Base-by-base conservation (phyloP, 2,113 vertebrate genomes). In the Limnothrissa miodon region DNA sequence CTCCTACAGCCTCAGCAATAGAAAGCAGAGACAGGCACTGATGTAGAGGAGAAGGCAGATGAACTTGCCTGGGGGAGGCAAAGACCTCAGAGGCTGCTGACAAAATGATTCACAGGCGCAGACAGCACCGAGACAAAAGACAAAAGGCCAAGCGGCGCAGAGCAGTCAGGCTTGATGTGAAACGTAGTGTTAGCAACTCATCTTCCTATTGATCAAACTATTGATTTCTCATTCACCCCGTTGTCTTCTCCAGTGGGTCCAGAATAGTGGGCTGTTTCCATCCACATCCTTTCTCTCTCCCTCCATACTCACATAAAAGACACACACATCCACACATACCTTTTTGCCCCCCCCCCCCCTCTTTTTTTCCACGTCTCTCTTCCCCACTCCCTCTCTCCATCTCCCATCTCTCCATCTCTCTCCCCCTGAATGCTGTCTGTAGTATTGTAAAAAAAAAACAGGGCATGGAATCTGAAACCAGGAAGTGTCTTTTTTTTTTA, bases 11-110 rank as follows among this genome's bases (percentile, higher is more conserved):
- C 21, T 56, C 51, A 21, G 51, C 21, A 19, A 23, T 56, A 8
- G 25, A n/a, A 36, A 33, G 51, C 21, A 4, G 19, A 56, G 51
- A 4, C 51, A 56, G 51, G 23, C 51, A 6, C 21, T 19, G 2
- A 56, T 56, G 88, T 87, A 90, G 83, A 92, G 87, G 87, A 91
- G 85, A 90, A 88, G 91, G 92, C 92, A 92, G 88, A 90, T 91
- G 86, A 92, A 92, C 90, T 92, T 93, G 88, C 93, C 90, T 90
- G 89, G 87, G 88, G 90, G 93, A 92, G 89, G 93, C 93, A 94
- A 94, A 94, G 90, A 92, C 90, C 90, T 93, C 88, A 91, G 93
- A 90, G 90, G 89, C 90, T 92, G 92, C 92, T 93, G 92, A 94
- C 93, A 93, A 92, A 91, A 90, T 93, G 91, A 94, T 92, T 94